Base-by-base conservation (phyloP, 2,888 invertebrate species). In the Allygus modestus region DNA sequence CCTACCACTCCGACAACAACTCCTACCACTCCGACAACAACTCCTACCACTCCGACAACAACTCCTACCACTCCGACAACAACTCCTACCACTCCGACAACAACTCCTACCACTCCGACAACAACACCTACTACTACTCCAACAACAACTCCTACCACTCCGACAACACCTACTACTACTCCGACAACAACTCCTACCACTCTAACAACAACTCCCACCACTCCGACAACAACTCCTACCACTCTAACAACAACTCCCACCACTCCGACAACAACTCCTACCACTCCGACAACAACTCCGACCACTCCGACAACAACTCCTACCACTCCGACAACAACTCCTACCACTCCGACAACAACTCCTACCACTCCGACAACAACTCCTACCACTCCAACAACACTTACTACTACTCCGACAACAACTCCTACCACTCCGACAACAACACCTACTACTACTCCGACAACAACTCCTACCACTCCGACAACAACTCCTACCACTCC, bases 401-500 rank as follows among this genome's bases (percentile, higher is more conserved):
- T 9, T 37, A 37, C 37, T 9, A 37, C 37, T 37, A 58, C 58
- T 23, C 1, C 73, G 2, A 37, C 37, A 2, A 26, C 43, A 2
- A 4, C 77, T 37, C 7, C 75, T n/a, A 20, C 75, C 20, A 75
- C 46, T 20, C 37, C 75, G 1, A 43, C 41, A 75, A 5, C 41
- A 15, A 51, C 51, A 41, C 41, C 75, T 75, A 43, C 75, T 41
- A 1, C 75, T 23, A 54, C 54, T 20, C 4, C 54, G 12, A 54
- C 23, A 23, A 54, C 23, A 54, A 54, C 26, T 1, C 17, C 41
- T 33, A 46, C 20, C 1, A 26, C 43, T 1, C 37, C 77, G n/a
- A 58, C 31, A 69, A 54, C 75, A 20, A 75, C 46, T 37, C 37
- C 82, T 23, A 23, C 41, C 23, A 20, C 82, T 2, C 7, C 69